Conservation (phyloP, 2,113 vertebrate species). For the Labrus mixtus region DNA sequence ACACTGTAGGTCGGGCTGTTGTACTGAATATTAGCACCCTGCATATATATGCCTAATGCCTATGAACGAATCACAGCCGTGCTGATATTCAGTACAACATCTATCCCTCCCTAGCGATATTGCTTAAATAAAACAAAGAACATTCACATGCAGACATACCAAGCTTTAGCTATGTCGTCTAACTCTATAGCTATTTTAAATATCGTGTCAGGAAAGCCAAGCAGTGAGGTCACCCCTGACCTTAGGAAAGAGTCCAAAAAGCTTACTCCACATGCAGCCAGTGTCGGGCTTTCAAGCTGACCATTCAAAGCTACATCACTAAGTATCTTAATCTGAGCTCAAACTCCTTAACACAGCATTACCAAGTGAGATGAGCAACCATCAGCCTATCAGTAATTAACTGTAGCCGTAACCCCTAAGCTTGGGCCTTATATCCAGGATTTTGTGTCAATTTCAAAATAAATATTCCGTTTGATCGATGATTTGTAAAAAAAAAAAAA, state of each 20-base stretch:
- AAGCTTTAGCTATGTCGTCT: not conserved
- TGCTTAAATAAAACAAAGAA: too few species aligned
- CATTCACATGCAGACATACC: not conserved
- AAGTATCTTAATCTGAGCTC: slow-evolving; percentile 42
- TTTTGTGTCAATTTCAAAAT: slow-evolving; percentile 3
- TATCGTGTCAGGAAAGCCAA: not conserved
- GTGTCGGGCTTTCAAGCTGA: not conserved
- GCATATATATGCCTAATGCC: too few species aligned
- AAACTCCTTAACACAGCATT: slow-evolving; percentile 45
- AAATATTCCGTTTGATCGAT: not conserved
- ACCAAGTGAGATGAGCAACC: slow-evolving; percentile 34
- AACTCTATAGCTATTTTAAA: not conserved
- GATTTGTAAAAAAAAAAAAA: not conserved
- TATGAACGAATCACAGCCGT: too few species aligned
- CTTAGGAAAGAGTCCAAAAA: slow-evolving; percentile 2
- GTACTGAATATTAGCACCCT: too few species aligned
- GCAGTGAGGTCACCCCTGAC: slow-evolving; percentile 12
- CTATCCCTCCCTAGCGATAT: too few species aligned
- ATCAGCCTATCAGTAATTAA: slow-evolving; percentile 32
- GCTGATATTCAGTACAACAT: too few species aligned
- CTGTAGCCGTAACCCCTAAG: slow-evolving; percentile 8
- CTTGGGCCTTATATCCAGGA: not conserved
- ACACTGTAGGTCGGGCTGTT: too few species aligned
- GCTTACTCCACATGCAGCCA: slow-evolving; percentile 11
- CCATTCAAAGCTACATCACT: slow-evolving; percentile 1